Conservation (phyloP, 2,113 vertebrate genomes). For the Ifrita kowaldi region DNA sequence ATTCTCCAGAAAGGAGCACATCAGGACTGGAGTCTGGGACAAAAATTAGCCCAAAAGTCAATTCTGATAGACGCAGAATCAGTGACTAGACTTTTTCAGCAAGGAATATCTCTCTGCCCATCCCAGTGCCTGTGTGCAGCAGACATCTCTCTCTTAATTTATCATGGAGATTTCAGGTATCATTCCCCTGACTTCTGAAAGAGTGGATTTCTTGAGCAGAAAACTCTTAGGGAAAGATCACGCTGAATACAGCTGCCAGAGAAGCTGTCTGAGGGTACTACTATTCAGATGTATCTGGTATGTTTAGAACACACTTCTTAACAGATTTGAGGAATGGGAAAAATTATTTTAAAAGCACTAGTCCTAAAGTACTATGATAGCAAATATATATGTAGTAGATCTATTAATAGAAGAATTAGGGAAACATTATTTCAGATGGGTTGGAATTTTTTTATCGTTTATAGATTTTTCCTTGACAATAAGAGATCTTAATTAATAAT, state of each 20-base stretch:
- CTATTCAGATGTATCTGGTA: not conserved
- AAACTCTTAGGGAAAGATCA: not conserved
- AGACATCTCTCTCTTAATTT: not conserved
- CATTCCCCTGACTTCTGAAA: not conserved
- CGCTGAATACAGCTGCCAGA: not conserved
- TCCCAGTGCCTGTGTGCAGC: not conserved
- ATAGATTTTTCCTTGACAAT: not conserved
- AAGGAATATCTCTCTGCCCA: not conserved
- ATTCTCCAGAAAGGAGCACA: not conserved
- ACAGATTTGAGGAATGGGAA: not conserved
- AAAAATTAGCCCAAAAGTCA: not conserved
- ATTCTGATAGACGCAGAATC: not conserved
- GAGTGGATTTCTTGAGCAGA: not conserved
- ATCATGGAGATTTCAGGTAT: not conserved
- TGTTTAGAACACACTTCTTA: not conserved
- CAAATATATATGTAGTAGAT: not conserved
- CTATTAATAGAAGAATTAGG: not conserved
- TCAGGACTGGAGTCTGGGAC: not conserved
- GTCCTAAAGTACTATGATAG: not conserved
- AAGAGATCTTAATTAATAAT: not conserved
- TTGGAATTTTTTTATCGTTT: not conserved
- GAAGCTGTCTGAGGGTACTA: not conserved
- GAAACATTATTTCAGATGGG: not conserved
- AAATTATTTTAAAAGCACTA: not conserved
- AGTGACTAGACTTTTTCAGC: not conserved